Evolutionary conservation across 2,888 invertebrate species (phyloP), one percentile per base, ranked within the genome.

Genomic region (Oligia strigilis): DNA sequence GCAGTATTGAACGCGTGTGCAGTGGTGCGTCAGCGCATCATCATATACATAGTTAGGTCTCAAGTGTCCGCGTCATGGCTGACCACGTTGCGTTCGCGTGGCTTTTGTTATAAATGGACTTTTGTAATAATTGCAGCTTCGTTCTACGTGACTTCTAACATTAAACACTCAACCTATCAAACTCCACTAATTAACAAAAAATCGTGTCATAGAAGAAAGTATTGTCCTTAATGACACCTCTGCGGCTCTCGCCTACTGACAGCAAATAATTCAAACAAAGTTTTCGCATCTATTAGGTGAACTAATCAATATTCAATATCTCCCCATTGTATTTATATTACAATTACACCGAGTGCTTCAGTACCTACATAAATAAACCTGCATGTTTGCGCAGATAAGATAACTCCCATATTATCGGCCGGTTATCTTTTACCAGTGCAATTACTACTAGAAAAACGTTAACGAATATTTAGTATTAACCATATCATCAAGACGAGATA

Each of bases 401-500:
- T 88, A 88, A 72, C 72, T 17, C 29, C 64, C 67, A 69, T 77
- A 78, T 84, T 88, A 90, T 90, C 88, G 73, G 78, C 40, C 65
- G 72, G 81, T 74, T 88, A 87, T 87, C 87, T 78, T 72, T 77
- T 83, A 81, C 87, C 76, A 84, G 65, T 72, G 85, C 89, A 92
- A 92, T 92, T 90, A 93, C 90, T 80, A 86, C 87, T 81, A 89
- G 89, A 90, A 93, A 93, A 92, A 92, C 92, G 91, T 89, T 88
- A 29, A 88, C 72, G 55, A 76, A 78, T 72, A 81, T 77, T 85
- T 81, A 80, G 85, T 81, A 77, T 62, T 72, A 72, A 73, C 76
- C 67, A 69, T 83, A 75, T 72, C 77, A 77, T 77, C 14, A 71
- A 55, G 55, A 66, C 43, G 13, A 86, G 65, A 88, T 73, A 86